phyloP scores from a whole-genome alignment of 2,113 vertebrate genomes.

The Acrocephalus kingi region DNA sequence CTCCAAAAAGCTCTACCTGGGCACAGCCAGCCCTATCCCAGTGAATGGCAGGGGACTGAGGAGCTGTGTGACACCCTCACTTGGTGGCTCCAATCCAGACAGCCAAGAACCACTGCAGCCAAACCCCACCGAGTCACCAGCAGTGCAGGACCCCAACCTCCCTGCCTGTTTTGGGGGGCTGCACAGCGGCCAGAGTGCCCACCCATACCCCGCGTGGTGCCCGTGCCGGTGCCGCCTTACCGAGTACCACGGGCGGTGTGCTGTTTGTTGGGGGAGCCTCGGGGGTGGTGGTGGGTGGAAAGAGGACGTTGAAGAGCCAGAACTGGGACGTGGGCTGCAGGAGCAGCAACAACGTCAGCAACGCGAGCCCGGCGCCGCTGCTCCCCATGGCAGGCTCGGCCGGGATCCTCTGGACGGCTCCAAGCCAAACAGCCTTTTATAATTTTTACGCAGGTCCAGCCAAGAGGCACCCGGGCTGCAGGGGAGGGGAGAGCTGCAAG shows the following conservation, averaged over 20 bases:
- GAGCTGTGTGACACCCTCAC: neutral
- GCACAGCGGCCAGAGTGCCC: accelerated
- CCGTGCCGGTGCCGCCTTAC: neutral
- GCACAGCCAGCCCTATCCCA: neutral
- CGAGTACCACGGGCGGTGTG: slow-evolving; percentile 52
- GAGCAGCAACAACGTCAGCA: slow-evolving; percentile 40
- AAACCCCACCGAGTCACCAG: accelerated
- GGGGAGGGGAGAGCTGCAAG: slow-evolving; percentile 58
- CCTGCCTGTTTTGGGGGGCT: accelerated
- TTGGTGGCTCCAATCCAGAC: neutral
- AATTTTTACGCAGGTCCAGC: slow-evolving; percentile 20
- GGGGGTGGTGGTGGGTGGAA: slow-evolving; percentile 59
- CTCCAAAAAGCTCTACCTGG: neutral
- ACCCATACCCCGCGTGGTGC: accelerated
- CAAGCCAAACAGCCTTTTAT: slow-evolving; percentile 31
- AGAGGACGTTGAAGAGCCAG: slow-evolving; percentile 68
- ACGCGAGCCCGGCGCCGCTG: neutral
- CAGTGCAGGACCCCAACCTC: accelerated
- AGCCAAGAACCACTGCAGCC: neutral
- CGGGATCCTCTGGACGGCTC: neutral
- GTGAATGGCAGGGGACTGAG: neutral
- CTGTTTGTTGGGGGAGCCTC: slow-evolving; percentile 65
- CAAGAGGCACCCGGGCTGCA: slow-evolving; percentile 41
- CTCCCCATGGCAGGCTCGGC: slow-evolving; percentile 42
- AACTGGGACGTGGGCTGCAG: slow-evolving; percentile 49